Conservation (phyloP, 2,113 vertebrate species). For the Piaya cayana region DNA sequence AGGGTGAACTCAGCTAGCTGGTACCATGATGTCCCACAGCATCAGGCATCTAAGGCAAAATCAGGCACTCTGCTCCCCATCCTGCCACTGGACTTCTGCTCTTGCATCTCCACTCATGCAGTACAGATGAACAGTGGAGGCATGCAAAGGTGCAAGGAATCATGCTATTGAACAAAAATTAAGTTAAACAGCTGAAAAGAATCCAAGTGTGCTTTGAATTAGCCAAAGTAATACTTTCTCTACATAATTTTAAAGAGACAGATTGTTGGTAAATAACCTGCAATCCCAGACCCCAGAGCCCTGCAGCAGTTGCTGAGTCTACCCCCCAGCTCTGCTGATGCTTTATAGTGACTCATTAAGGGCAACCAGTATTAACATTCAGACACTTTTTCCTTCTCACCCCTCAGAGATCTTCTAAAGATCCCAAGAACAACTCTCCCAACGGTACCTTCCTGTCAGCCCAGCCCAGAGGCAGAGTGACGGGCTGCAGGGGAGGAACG, state of each 20-base stretch:
- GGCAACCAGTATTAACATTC: neutral
- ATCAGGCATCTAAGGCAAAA: neutral
- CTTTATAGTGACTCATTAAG: neutral
- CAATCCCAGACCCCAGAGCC: neutral
- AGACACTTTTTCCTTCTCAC: neutral
- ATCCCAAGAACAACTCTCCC: rapidly evolving
- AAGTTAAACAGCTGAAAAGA: neutral
- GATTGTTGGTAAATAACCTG: slow-evolving; percentile 5
- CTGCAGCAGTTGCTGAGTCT: rapidly evolving
- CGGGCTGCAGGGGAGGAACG: neutral
- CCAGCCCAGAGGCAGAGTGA: neutral
- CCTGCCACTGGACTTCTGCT: neutral
- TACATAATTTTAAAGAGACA: neutral
- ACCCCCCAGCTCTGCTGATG: neutral
- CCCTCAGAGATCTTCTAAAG: neutral
- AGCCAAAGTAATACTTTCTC: neutral
- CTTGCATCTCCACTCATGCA: neutral
- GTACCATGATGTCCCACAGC: neutral
- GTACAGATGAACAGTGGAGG: rapidly evolving
- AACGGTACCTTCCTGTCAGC: neutral
- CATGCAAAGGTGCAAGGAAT: neutral
- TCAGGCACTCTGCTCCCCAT: neutral
- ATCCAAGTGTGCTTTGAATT: rapidly evolving
- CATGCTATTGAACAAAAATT: neutral
- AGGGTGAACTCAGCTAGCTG: neutral